A percentile compares a stretch with the other conserved stretches of the same genome.
These are phyloP conservation scores for Diaprepes abbreviatus DNA, from an alignment of 2,888 invertebrate genomes.

Conservation along the genomic window DNA sequence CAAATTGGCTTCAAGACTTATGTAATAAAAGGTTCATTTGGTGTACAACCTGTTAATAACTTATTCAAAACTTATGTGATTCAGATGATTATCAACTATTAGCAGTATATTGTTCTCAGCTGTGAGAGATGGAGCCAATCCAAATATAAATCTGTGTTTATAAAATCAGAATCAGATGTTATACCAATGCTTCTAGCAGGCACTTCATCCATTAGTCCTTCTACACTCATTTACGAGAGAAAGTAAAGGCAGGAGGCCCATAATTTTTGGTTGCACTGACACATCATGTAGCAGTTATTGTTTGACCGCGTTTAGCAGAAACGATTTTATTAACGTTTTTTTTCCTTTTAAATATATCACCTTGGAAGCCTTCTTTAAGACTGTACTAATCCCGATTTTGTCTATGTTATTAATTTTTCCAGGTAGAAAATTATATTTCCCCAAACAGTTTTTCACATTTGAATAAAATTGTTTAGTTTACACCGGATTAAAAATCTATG, in stretches of 20 bases:
- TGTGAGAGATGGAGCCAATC: slow-evolving; percentile 24
- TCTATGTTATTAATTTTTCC: slow-evolving; percentile 5
- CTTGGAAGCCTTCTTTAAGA: slow-evolving; percentile 6
- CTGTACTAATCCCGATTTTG: slow-evolving; percentile 3
- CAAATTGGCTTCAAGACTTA: no score
- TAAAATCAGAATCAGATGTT: slow-evolving; percentile 8
- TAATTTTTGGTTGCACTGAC: slow-evolving; percentile 12
- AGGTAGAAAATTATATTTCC: slow-evolving; percentile 14
- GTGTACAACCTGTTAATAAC: no score
- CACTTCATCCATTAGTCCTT: slow-evolving; percentile 8
- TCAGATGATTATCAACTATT: slow-evolving; percentile 21
- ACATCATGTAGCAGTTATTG: slow-evolving; percentile 1
- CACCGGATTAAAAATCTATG: slow-evolving; percentile 6
- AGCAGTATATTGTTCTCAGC: no score
- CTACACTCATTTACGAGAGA: not conserved
- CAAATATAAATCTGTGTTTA: slow-evolving; percentile 25
- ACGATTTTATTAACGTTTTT: slow-evolving; percentile 13
- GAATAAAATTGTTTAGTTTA: not conserved
- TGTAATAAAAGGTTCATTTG: no score
- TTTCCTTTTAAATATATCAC: slow-evolving; percentile 19
- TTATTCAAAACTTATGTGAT: no score
- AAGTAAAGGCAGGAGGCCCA: slow-evolving; percentile 4
- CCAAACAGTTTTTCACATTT: no score
- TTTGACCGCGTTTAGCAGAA: no score
- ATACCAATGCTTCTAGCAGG: not conserved